Evolutionary conservation across 1,140 invertebrate genomes (phyloP), one percentile per base, ranked within the genome.

Genomic region (Apis laboriosa): DNA sequence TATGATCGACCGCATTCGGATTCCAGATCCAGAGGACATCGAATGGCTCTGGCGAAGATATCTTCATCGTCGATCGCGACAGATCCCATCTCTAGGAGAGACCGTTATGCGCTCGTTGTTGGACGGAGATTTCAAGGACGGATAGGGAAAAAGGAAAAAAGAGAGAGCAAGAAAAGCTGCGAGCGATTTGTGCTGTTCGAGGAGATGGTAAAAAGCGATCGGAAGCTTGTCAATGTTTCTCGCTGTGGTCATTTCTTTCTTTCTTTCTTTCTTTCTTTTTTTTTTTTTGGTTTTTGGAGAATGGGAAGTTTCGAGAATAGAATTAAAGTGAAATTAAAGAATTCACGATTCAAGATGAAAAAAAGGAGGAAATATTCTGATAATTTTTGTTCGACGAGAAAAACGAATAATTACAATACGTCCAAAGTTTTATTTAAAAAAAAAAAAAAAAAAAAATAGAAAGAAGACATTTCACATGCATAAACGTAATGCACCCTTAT

Each of bases 61-160:
- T 83, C 80, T 83, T 61, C 75, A 77, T 87, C 34, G 4, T 55
- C 34, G 56, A 60, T 53, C 70, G 55, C 55, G 56, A 43, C 43
- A n/a, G 56, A 74, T 43, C 19, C 12, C 13, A 28, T 71, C 3
- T 43, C 34, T 43, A 15, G 15, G 17, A 8, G 15, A 4, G 21
- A 58, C 56, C 56, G 72, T 74, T 74, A 74, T 1, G 28, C 13
- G 34, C 34, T 43, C 1, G 21, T 9, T 49, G 67, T 24, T 34
- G 17, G 19, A n/a, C 28, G 8, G 8, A 17, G 13, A n/a, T 19
- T 21, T 24, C 79, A 63, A 66, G 61, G 71, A 53, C 56, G 49
- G 1, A 12, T 28, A 15, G 34, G 67, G 53, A n/a, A 49, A 51
- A n/a, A 13, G n/a, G 9, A 0, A 7, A n/a, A 49, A 1, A 13